Conservation (phyloP, 2,797 vertebrate genomes). For the Mareca penelope region DNA sequence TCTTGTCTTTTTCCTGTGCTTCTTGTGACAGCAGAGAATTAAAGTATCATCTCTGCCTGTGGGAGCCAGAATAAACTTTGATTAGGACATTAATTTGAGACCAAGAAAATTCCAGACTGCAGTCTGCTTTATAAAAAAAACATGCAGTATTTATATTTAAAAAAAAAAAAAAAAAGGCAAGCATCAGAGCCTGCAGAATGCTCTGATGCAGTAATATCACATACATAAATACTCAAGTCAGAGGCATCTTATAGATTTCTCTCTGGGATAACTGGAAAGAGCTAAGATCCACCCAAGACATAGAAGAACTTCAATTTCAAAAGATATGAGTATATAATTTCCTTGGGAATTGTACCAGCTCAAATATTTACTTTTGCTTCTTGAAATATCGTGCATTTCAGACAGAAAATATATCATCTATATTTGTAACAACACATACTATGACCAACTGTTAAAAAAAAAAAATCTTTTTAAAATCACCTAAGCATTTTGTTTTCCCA, state of each 20-base stretch:
- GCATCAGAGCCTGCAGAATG: neutral
- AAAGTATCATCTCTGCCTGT: neutral
- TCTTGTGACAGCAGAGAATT: neutral
- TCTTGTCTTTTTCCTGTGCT: neutral
- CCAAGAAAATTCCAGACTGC: neutral
- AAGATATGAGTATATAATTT: neutral
- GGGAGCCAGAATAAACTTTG: neutral
- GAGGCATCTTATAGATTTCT: neutral
- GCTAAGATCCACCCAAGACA: neutral
- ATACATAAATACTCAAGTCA: neutral
- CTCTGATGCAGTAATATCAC: neutral
- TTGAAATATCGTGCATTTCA: neutral
- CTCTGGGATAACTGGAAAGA: neutral
- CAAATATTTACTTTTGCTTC: neutral
- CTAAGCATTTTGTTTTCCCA: neutral
- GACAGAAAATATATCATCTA: neutral
- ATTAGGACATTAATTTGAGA: neutral
- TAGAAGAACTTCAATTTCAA: neutral
- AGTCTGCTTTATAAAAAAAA: neutral
- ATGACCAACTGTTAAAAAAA: neutral
- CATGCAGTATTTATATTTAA: rapidly evolving
- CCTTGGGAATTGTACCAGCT: neutral
- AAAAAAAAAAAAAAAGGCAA: neutral
- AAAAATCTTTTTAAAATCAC: neutral
- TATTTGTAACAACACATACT: neutral